Evolutionary conservation across 2,888 invertebrate species (phyloP).

Genomic region (Mesorhabditis belari): DNA sequence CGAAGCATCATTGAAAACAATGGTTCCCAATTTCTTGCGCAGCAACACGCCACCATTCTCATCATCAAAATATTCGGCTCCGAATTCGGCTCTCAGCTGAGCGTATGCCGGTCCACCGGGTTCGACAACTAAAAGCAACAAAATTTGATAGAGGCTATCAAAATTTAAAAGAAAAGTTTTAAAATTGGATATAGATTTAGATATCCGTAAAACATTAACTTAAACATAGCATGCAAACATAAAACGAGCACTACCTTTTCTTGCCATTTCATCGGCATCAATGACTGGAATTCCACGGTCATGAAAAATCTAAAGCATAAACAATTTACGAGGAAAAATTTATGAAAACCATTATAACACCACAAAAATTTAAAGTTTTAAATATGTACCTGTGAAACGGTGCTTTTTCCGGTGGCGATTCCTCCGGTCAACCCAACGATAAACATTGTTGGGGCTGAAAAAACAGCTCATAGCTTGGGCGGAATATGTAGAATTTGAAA

Average conservation of each 20-base stretch:
- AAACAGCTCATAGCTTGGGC: too few relatives aligned
- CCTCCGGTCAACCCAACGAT: too few relatives aligned
- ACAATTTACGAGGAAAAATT: too few relatives aligned
- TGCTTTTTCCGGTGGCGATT: conserved; percentile 46
- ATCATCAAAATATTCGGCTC: conserved; percentile 43
- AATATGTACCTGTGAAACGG: conserved; percentile 27
- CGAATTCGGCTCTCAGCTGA: conserved; percentile 38
- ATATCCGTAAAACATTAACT: neutral
- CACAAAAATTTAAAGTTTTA: neutral
- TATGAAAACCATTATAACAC: neutral
- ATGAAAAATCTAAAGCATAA: conserved; percentile 10
- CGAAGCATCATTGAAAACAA: conserved; percentile 39
- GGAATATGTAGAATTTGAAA: too few relatives aligned
- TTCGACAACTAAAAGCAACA: conserved; percentile 36
- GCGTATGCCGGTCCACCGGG: conserved; percentile 40
- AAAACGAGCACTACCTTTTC: conserved; percentile 40
- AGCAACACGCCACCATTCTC: conserved; percentile 36
- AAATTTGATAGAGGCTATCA: neutral
- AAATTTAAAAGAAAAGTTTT: neutral
- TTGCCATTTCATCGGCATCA: conserved; percentile 47
- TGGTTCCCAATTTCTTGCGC: conserved; percentile 38
- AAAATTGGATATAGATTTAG: neutral
- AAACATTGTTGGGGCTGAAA: too few relatives aligned
- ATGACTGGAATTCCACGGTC: conserved; percentile 36
- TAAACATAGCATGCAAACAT: neutral